These are phyloP conservation scores for Eristalis intricaria DNA, from an alignment of 2,888 invertebrate genomes.

Conservation along the genomic window DNA sequence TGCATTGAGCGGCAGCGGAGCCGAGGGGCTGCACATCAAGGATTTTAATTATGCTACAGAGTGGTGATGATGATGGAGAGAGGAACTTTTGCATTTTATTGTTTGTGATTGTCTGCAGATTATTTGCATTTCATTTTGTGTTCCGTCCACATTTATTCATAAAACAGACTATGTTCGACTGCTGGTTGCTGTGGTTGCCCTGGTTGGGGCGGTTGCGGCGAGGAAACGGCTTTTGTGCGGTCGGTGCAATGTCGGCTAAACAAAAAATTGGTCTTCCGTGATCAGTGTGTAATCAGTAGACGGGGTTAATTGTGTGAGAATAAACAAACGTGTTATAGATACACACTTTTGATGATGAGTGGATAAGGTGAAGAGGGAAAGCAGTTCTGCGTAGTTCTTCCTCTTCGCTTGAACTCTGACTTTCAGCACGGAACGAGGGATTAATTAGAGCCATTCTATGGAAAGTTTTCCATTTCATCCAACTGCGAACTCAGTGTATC, in stretches of 20 bases:
- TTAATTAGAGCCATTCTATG: neutral
- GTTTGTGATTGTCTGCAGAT: conserved; percentile 53
- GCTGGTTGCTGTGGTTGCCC: neutral
- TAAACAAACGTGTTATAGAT: neutral
- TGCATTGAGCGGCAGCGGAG: neutral
- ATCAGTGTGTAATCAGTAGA: conserved; percentile 8
- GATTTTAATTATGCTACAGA: conserved; percentile 51
- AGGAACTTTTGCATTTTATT: conserved; percentile 40
- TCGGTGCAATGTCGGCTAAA: neutral
- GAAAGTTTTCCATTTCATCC: neutral
- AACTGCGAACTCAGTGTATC: neutral
- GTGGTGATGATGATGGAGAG: neutral
- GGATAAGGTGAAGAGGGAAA: neutral
- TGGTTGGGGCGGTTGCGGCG: neutral
- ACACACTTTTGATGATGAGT: neutral
- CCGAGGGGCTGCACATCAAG: conserved; percentile 13
- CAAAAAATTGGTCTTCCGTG: conserved; percentile 10
- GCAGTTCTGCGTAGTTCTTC: neutral
- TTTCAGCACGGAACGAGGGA: neutral
- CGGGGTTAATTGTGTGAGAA: conserved; percentile 25
- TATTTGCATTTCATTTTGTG: conserved; percentile 34
- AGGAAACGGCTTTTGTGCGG: neutral
- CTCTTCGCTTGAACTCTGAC: neutral
- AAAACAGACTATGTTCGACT: neutral
- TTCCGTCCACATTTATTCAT: neutral